These are phyloP conservation scores for Pitta sordida DNA, from an alignment of 2,113 vertebrate species.

Conservation along the genomic window DNA sequence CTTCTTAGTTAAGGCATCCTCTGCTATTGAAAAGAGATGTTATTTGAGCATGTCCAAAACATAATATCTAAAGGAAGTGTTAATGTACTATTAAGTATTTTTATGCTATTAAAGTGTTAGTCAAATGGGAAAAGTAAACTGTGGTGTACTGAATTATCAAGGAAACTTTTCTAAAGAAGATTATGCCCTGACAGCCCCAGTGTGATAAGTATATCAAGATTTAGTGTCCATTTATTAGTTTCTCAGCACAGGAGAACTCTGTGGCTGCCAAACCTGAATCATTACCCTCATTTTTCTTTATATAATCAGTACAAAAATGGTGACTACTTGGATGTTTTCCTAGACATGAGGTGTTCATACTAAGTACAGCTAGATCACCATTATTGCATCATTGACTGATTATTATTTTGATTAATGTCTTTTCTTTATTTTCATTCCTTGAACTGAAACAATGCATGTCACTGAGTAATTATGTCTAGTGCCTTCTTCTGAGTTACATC, in stretches of 20 bases:
- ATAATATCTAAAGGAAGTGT: neutral
- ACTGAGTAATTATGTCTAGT: constrained; percentile 27
- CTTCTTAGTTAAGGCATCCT: neutral
- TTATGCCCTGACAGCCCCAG: constrained; percentile 68
- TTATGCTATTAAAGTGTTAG: neutral
- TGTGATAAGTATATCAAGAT: constrained; percentile 79
- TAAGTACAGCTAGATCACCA: constrained; percentile 63
- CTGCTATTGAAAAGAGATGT: neutral
- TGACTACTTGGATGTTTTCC: constrained; percentile 71
- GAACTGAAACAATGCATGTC: constrained; percentile 58
- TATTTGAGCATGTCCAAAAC: neutral
- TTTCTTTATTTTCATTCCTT: constrained; percentile 70
- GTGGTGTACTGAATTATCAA: constrained; percentile 29
- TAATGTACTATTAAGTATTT: neutral
- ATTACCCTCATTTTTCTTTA: constrained; percentile 75
- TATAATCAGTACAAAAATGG: constrained; percentile 73
- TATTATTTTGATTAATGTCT: constrained; percentile 73
- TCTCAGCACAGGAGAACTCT: constrained; percentile 52
- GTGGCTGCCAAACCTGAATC: constrained; percentile 76
- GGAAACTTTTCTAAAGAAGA: constrained; percentile 65
- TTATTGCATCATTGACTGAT: constrained; percentile 74
- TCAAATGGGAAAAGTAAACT: constrained; percentile 42
- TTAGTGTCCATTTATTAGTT: constrained; percentile 77
- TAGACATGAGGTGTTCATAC: constrained; percentile 64
- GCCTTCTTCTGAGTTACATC: constrained; percentile 35